Evolutionary conservation across 2,113 vertebrate species (phyloP).

Genomic region (Camelus dromedarius): DNA sequence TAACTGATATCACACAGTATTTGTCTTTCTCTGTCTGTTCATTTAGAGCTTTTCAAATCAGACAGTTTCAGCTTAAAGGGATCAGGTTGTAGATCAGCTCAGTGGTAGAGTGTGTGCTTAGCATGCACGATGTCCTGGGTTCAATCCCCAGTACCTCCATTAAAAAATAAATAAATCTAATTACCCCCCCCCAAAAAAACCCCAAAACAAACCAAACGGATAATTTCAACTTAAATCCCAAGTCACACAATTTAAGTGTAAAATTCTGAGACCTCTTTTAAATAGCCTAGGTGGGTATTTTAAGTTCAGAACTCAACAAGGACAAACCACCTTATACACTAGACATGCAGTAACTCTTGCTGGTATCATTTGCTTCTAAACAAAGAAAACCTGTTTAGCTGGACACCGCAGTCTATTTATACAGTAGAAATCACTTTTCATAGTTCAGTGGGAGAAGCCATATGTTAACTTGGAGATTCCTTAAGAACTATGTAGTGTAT

Average conservation of each 20-base stretch:
- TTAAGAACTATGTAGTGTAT: neutral
- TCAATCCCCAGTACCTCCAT: too few species aligned
- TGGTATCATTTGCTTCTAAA: neutral
- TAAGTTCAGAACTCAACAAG: neutral
- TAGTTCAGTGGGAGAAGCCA: neutral
- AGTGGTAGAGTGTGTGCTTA: too few species aligned
- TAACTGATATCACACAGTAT: too few species aligned
- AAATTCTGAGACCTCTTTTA: constrained; percentile 1
- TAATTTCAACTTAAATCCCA: neutral
- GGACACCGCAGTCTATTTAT: neutral
- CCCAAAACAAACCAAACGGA: neutral
- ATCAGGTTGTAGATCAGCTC: too few species aligned
- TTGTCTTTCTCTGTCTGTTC: neutral
- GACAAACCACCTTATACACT: neutral
- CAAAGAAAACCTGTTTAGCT: neutral
- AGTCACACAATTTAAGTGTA: neutral
- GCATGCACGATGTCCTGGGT: too few species aligned
- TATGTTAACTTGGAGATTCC: neutral
- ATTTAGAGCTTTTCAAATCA: neutral
- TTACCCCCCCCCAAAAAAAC: too few species aligned
- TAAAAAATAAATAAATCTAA: too few species aligned
- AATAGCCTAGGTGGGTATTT: neutral
- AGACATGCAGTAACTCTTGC: neutral
- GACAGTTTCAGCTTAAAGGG: neutral
- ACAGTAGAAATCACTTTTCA: neutral